These are phyloP conservation scores for Drosophila rhopaloa DNA, from an alignment of 1,140 invertebrate species.

Conservation along the genomic window DNA sequence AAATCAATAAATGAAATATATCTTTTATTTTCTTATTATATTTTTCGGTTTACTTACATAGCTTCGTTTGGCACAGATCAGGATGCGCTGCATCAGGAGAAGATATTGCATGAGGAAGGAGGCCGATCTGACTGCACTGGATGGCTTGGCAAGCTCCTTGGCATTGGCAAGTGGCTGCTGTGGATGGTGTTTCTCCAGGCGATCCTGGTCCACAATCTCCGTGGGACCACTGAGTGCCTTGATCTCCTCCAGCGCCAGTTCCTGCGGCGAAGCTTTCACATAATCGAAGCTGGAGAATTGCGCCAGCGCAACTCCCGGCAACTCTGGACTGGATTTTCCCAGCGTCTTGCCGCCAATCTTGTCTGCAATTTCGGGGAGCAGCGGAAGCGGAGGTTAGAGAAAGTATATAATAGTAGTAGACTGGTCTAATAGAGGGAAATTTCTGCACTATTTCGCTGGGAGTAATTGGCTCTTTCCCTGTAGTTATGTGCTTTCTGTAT, in stretches of 20 bases:
- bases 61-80: slow-evolving; percentile 87
- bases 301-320: slow-evolving; percentile 39
- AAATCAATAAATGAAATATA: neutral
- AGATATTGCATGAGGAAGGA: slow-evolving; percentile 86
- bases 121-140: slow-evolving; percentile 56
- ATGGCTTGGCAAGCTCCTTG: slow-evolving; percentile 42
- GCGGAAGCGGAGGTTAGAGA: slow-evolving; percentile 1
- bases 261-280: slow-evolving; percentile 60
- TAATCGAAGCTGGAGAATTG: slow-evolving; percentile 68
- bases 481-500: too few species aligned
- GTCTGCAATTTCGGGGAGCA: slow-evolving; percentile 35
- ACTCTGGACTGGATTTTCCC: slow-evolving; percentile 34
- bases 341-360: slow-evolving; percentile 54
- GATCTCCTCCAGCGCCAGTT: slow-evolving; percentile 72
- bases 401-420: slow-evolving; percentile 12
- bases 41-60: slow-evolving; percentile 86
- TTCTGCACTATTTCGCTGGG: too few species aligned
- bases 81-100: slow-evolving; percentile 87
- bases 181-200: slow-evolving; percentile 10
- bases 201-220: slow-evolving; percentile 11
- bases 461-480: neutral
- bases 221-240: slow-evolving; percentile 55
- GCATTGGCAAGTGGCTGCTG: slow-evolving; percentile 36
- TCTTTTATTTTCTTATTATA: neutral
- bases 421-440: neutral